Evolutionary conservation across 2,113 vertebrate species (phyloP), one percentile per base, ranked within the genome.

Genomic region (Leiothrix lutea): DNA sequence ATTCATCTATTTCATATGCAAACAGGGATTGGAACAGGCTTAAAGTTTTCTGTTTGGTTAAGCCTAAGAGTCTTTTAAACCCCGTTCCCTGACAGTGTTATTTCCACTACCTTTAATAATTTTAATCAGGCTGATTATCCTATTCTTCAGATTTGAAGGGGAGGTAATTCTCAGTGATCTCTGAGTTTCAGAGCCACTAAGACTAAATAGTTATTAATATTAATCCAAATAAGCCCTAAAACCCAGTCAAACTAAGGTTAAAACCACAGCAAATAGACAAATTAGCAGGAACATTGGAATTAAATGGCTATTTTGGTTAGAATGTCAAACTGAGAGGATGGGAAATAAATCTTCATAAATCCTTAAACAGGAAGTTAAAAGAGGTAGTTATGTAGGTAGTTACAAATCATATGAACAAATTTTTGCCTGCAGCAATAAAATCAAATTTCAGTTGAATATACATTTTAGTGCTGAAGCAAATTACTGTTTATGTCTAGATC

Each of bases 401-500:
- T 92, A 87, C 80, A 94, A 91, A 85, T 85, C 54, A 77, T 64
- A 87, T 9, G 17, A 93, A 26, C 18, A 85, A 88, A 73, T 77
- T 91, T 94, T 88, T 88, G 90, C 96, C 93, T 94, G 71, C 66
- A 72, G 94, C 90, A 93, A 29, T 80, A 89, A 97, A 95, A 95
- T 75, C 28, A 91, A 85, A 87, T 95, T 95, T 95, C 78, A 88
- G 11, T 38, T 87, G 42, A 21, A 38, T 86, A 45, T 50, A 94
- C 12, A 44, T 69, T 95, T 82, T 87, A 77, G 26, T 80, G 47
- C 60, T 92, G 78, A 84, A 90, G 88, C 45, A 94, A 94, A 95
- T 93, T 94, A 82, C 35, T 96, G 89, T 97, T 95, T 95, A 96
- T 82, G 91, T 94, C 94, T 95, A 95, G 95, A 95, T 96, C 90